These are phyloP conservation scores for Nothura maculosa DNA, from an alignment of 2,797 vertebrate species.

Conservation along the genomic window DNA sequence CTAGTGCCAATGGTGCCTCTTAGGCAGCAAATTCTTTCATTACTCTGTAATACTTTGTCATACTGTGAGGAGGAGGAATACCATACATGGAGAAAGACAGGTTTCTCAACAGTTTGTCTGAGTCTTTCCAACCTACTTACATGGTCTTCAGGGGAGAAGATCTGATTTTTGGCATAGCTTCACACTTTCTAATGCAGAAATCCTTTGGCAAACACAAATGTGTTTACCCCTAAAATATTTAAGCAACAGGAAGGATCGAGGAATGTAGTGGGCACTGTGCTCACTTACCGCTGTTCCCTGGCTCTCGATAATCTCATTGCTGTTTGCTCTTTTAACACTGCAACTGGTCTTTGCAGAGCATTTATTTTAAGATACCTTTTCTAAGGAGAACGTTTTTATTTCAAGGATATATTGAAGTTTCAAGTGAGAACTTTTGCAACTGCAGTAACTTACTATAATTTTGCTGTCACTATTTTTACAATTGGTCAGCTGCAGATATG, in stretches of 20 bases:
- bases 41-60: constrained; percentile 58
- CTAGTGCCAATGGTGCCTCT: constrained; percentile 22
- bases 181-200: constrained; percentile 15
- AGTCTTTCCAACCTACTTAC: constrained; percentile 40
- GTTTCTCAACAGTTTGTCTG: constrained; percentile 44
- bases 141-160: constrained; percentile 37
- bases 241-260: not conserved
- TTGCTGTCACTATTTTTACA: not conserved
- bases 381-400: not conserved
- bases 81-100: constrained; percentile 72
- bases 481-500: not conserved
- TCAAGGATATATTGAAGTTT: not conserved
- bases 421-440: not conserved
- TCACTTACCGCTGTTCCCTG: constrained; percentile 21
- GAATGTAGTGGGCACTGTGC: not conserved
- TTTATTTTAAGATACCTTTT: constrained; percentile 22
- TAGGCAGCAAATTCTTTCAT: constrained; percentile 53
- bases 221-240: constrained; percentile 47
- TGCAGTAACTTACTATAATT: not conserved
- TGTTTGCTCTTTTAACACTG: not conserved
- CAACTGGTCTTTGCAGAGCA: not conserved
- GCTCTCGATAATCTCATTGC: constrained; percentile 5
- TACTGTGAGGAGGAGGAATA: constrained; percentile 18
- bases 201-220: constrained; percentile 28
- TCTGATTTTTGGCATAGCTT: constrained; percentile 47